These are phyloP conservation scores for Drosophila asahinai DNA, from an alignment of 1,140 invertebrate genomes.

Conservation along the genomic window DNA sequence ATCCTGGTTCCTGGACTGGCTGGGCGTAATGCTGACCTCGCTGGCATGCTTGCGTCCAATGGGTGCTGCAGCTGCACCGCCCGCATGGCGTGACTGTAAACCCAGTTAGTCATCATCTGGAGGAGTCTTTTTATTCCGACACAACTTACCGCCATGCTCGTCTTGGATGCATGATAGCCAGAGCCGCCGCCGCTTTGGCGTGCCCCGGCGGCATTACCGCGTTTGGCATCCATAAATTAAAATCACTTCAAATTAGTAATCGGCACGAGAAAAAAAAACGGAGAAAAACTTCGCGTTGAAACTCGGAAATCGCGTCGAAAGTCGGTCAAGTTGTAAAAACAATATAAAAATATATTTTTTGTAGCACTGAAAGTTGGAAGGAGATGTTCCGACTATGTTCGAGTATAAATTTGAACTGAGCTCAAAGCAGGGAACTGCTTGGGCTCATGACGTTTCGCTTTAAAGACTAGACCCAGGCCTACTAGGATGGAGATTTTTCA, in stretches of 20 bases:
- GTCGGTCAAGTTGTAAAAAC: constrained; percentile 40
- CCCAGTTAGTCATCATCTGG: constrained; percentile 26
- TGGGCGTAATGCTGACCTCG: constrained; percentile 75
- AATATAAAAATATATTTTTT: constrained; percentile 49
- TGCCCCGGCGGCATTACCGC: constrained; percentile 50
- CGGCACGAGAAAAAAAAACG: constrained; percentile 40
- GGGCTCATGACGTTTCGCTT: neutral
- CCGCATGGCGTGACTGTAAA: constrained; percentile 58
- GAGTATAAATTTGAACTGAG: constrained; percentile 62
- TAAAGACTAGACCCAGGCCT: neutral
- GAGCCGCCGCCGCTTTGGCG: constrained; percentile 45
- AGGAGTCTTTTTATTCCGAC: constrained; percentile 17
- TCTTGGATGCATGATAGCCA: constrained; percentile 56
- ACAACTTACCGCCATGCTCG: constrained; percentile 67
- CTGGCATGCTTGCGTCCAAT: constrained; percentile 60
- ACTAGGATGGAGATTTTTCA: constrained; percentile 3
- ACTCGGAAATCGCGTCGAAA: constrained; percentile 42
- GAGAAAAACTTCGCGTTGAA: constrained; percentile 32
- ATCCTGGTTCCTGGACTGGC: constrained; percentile 61
- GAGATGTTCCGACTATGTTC: constrained; percentile 41
- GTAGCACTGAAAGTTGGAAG: constrained; percentile 22
- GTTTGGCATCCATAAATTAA: constrained; percentile 68
- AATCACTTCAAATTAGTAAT: constrained; percentile 49
- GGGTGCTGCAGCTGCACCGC: neutral
- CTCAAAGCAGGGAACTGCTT: neutral